A percentile compares a stretch with the other conserved stretches of the same genome.
Evolutionary conservation across 2,113 vertebrate genomes (phyloP).

Genomic region (Ornithorhynchus anatinus): DNA sequence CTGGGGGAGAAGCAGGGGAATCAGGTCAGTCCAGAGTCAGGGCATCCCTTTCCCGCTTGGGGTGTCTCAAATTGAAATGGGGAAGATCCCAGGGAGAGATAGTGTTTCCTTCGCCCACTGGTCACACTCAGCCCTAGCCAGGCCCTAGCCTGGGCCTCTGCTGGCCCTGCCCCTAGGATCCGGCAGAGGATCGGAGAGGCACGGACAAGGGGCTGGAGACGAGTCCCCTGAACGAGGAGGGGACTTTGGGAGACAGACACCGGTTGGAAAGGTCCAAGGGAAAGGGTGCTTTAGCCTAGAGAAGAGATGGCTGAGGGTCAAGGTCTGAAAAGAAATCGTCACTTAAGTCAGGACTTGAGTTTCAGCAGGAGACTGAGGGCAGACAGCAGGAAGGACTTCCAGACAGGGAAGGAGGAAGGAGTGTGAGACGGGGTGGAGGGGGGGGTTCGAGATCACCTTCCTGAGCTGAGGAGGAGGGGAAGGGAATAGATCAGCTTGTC

Average conservation of each 20-base stretch:
- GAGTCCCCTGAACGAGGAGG: neutral
- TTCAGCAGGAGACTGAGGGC: neutral
- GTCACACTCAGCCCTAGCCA: no score
- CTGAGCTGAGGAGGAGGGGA: neutral
- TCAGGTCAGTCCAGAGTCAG: neutral
- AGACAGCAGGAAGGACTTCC: neutral
- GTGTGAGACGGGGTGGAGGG: neutral
- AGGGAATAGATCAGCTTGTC: neutral
- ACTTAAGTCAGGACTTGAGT: neutral
- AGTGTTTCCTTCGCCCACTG: no score
- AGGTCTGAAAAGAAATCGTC: neutral
- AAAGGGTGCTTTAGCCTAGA: neutral
- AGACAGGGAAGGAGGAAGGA: neutral
- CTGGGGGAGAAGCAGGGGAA: slow-evolving; percentile 30
- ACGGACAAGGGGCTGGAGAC: neutral
- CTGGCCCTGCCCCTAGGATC: no score
- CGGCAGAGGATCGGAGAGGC: neutral
- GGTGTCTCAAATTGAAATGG: no score
- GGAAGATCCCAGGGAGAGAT: no score
- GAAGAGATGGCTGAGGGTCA: neutral
- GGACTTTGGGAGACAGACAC: neutral
- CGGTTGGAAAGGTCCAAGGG: neutral
- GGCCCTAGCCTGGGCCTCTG: no score
- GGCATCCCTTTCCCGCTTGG: no score
- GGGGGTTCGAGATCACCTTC: neutral